phyloP scores from a whole-genome alignment of 2,888 invertebrate species.

The Arrhopalites spinosus region DNA sequence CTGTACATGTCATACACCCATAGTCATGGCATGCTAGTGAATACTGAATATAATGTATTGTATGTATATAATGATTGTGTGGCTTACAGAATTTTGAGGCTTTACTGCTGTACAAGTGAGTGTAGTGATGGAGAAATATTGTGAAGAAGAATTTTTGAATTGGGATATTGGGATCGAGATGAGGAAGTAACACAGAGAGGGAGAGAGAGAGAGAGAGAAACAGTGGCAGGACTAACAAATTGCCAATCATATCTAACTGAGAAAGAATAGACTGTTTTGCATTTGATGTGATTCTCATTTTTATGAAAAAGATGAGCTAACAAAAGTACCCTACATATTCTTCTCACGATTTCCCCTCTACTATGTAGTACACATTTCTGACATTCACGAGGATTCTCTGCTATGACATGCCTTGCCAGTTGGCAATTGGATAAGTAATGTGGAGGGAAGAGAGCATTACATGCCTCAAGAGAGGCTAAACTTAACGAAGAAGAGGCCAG shows the following conservation, averaged over 20 bases:
- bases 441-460: neutral
- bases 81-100: neutral
- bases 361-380: too few relatives aligned
- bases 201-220: slow-evolving; percentile 1
- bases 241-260: slow-evolving; percentile 8
- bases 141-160: neutral
- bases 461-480: slow-evolving; percentile 14
- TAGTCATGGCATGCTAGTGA: neutral
- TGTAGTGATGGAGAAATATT: neutral
- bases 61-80: neutral
- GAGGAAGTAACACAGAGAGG: neutral
- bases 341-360: slow-evolving; percentile 8
- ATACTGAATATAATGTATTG: neutral
- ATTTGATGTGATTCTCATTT: slow-evolving; percentile 18
- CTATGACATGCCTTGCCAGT: neutral
- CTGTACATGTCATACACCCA: neutral
- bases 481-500: slow-evolving; percentile 9
- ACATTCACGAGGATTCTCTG: neutral
- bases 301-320: slow-evolving; percentile 7
- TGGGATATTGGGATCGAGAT: neutral
- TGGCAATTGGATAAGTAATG: neutral
- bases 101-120: neutral
- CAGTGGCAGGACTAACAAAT: slow-evolving; percentile 14
- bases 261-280: slow-evolving; percentile 20
- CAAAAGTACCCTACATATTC: slow-evolving; percentile 7